Conservation (phyloP, 2,797 vertebrate genomes). For the Anniella stebbinsi region DNA sequence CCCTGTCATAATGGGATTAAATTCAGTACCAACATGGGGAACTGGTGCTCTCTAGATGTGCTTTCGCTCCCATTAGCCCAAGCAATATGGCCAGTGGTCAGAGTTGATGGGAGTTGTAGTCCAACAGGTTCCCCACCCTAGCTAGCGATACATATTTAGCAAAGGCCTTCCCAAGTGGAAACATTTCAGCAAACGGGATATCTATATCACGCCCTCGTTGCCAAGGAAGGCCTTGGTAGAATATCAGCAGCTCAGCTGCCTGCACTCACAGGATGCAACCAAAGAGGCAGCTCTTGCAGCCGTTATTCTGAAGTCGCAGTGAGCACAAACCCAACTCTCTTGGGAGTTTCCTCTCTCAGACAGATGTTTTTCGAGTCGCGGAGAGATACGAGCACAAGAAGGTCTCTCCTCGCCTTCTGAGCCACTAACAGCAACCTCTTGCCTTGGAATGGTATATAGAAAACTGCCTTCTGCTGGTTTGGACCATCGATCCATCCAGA, state of each 20-base stretch:
- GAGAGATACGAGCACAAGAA: not conserved
- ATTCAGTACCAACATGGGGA: no score
- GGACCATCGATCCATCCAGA: not conserved
- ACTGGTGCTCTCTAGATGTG: no score
- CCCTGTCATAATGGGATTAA: no score
- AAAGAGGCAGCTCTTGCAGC: not conserved
- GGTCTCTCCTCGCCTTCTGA: not conserved
- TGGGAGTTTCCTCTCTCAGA: constrained; percentile 10
- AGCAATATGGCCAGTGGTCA: no score
- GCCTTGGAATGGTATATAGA: not conserved
- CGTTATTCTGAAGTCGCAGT: not conserved
- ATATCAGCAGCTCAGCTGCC: no score
- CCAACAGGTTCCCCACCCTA: no score
- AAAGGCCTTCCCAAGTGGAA: no score
- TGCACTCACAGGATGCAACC: not conserved
- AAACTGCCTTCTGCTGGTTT: not conserved
- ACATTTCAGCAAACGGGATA: not conserved
- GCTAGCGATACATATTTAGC: no score
- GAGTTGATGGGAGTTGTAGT: no score
- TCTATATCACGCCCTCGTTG: not conserved
- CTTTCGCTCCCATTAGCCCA: no score
- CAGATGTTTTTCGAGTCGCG: constrained; percentile 2
- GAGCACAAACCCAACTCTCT: not conserved
- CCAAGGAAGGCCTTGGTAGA: not conserved
- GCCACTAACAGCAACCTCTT: not conserved